phyloP scores from a whole-genome alignment of 2,888 invertebrate genomes.

The Drosophila peninsularis region DNA sequence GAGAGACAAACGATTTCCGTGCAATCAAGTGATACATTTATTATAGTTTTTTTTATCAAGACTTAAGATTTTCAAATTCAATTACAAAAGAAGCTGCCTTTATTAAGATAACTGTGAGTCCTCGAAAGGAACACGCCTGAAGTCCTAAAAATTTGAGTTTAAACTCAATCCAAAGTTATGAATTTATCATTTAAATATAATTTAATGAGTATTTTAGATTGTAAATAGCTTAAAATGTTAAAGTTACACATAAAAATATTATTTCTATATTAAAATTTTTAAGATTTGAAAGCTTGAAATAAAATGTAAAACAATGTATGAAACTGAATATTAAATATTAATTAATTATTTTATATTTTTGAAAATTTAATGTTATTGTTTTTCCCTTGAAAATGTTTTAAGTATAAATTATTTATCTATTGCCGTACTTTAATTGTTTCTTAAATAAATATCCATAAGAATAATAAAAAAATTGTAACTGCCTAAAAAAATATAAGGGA shows the following conservation, averaged over 20 bases:
- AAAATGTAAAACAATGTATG: no score
- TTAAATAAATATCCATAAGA: no score
- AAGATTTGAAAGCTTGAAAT: no score
- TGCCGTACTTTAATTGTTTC: no score
- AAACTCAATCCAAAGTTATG: slow-evolving; percentile 30
- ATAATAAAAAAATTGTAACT: no score
- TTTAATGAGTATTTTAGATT: slow-evolving; percentile 23
- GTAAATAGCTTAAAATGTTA: neutral
- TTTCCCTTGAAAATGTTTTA: no score
- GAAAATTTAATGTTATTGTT: no score
- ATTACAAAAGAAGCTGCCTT: neutral
- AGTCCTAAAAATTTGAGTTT: neutral
- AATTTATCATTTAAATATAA: slow-evolving; percentile 34
- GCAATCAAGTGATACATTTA: slow-evolving; percentile 35
- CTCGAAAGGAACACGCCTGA: neutral
- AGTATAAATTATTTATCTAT: no score
- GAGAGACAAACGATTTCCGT: neutral
- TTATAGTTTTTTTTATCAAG: neutral
- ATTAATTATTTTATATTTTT: no score
- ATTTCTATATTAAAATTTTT: no score
- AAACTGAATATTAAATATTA: no score
- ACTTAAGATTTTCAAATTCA: neutral
- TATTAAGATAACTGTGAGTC: neutral
- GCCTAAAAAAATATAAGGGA: no score
- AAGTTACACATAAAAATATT: neutral